A percentile compares a stretch with the other conserved stretches of the same genome.
These are phyloP conservation scores for Paralichthys olivaceus DNA, from an alignment of 2,113 vertebrate species.

Conservation along the genomic window DNA sequence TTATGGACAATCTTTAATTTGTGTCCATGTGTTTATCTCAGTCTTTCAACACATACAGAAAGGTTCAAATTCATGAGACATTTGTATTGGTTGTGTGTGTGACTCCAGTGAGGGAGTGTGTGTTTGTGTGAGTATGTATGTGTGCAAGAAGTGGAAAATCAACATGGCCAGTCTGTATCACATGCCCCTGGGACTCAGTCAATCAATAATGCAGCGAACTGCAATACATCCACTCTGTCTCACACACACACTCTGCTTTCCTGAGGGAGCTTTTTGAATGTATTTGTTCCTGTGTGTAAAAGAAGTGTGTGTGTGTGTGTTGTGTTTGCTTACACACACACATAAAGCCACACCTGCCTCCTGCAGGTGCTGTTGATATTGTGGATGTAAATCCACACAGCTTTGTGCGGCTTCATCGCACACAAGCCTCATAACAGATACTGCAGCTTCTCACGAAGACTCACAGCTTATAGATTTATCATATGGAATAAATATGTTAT, in stretches of 20 bases:
- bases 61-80: no score
- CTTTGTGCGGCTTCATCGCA: constrained; percentile 22
- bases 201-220: constrained; percentile 73
- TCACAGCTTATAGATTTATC: constrained; percentile 15
- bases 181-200: constrained; percentile 39
- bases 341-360: constrained; percentile 15
- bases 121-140: background rate
- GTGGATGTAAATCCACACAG: constrained; percentile 50
- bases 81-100: background rate
- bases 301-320: background rate
- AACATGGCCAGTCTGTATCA: constrained; percentile 62
- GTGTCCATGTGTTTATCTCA: no score
- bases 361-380: constrained; percentile 44
- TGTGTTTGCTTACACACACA: background rate
- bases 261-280: constrained; percentile 8
- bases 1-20: background rate
- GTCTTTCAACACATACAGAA: background rate
- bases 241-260: background rate
- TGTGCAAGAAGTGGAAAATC: constrained; percentile 61
- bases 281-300: background rate
- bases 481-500: background rate
- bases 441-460: constrained; percentile 23
- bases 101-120: background rate
- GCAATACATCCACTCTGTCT: constrained; percentile 47
- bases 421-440: constrained; percentile 15